Conservation (phyloP, 2,888 invertebrate genomes). For the Drosophila niveifrons region DNA sequence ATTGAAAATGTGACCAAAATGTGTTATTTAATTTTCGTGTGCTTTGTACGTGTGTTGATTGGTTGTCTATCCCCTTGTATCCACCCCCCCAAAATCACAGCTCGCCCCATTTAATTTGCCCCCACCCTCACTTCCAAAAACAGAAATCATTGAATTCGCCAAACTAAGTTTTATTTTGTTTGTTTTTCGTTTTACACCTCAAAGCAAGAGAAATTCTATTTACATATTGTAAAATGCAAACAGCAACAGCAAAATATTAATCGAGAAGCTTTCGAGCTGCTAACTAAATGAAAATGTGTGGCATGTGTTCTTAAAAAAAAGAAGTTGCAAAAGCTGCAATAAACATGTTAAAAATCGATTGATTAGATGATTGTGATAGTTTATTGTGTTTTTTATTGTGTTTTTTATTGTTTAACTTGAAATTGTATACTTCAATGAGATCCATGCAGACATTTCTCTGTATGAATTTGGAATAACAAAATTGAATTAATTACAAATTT, state of each 20-base stretch:
- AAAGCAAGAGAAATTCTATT: constrained; percentile 14
- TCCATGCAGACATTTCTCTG: constrained; percentile 85
- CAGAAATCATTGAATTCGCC: constrained; percentile 18
- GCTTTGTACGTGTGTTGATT: constrained; percentile 62
- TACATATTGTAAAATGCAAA: constrained; percentile 14
- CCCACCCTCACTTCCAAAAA: constrained; percentile 3
- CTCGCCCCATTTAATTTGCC: constrained; percentile 10
- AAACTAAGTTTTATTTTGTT: constrained; percentile 10
- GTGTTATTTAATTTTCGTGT: constrained; percentile 53
- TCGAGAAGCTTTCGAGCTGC: constrained; percentile 6
- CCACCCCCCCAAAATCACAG: background rate
- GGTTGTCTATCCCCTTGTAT: constrained; percentile 25
- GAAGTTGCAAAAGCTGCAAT: background rate
- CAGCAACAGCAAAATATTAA: constrained; percentile 11
- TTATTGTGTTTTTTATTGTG: background rate
- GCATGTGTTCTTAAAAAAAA: constrained; percentile 65
- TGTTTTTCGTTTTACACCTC: constrained; percentile 31
- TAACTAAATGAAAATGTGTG: constrained; percentile 67
- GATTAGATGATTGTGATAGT: constrained; percentile 2
- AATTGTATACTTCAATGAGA: constrained; percentile 77
- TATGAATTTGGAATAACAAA: constrained; percentile 14
- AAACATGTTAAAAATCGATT: constrained; percentile 25
- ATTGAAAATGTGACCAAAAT: constrained; percentile 39
- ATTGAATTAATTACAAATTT: constrained; percentile 27
- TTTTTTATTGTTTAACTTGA: constrained; percentile 4